A percentile compares a stretch with the other conserved stretches of the same genome.
Conservation (phyloP, 1,140 invertebrate species). For the Caenorhabditis briggsae region DNA sequence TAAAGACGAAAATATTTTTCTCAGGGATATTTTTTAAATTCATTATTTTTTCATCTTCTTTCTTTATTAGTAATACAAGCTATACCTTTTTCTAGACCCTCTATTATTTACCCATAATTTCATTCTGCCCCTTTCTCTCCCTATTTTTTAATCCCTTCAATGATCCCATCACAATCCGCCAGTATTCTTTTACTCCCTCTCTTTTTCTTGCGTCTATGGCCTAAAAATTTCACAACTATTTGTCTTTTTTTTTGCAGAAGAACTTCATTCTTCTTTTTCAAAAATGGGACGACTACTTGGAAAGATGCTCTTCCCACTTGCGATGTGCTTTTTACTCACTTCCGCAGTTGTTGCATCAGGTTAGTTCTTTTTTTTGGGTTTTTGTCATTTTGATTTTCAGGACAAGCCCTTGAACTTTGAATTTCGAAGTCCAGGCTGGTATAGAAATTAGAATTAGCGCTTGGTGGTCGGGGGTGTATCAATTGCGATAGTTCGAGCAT, state of each 20-base stretch:
- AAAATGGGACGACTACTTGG: conserved; percentile 47
- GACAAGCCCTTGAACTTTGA: neutral
- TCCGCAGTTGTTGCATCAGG: conserved; percentile 36
- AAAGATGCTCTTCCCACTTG: conserved; percentile 24
- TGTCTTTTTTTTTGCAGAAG: conserved; percentile 49
- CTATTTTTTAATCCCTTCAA: conserved; percentile 34
- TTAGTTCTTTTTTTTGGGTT: conserved; percentile 12
- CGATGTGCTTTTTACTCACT: conserved; percentile 4
- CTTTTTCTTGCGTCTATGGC: neutral
- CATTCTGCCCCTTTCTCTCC: neutral
- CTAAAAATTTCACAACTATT: conserved; percentile 53
- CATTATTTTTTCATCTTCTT: too few relatives aligned
- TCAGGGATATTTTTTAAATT: neutral
- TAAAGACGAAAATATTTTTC: neutral
- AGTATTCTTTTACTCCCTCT: conserved; percentile 4
- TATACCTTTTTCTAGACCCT: neutral
- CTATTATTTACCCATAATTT: conserved; percentile 47
- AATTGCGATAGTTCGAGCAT: conserved; percentile 52
- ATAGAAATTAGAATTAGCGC: conserved; percentile 12
- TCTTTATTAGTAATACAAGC: conserved; percentile 6
- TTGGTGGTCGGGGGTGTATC: conserved; percentile 9
- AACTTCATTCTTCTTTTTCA: conserved; percentile 53
- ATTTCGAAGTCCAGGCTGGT: neutral
- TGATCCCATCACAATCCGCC: conserved; percentile 48
- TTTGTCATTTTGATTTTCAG: neutral